phyloP scores from a whole-genome alignment of 2,113 vertebrate genomes.

The Passerina amoena region DNA sequence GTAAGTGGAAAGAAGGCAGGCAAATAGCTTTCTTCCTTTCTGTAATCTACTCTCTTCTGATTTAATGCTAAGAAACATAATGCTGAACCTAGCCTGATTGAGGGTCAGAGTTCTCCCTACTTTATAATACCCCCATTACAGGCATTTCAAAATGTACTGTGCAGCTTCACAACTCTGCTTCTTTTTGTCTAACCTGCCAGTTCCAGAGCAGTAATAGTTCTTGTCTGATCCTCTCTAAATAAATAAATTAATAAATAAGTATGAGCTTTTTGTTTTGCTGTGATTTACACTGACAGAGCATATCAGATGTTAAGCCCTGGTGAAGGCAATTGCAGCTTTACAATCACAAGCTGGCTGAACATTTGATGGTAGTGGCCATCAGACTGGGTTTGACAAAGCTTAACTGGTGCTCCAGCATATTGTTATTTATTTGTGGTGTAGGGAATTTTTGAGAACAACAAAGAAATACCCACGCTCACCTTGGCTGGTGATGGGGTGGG shows the following conservation, averaged over 20 bases:
- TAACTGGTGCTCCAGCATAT: background rate
- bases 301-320: background rate
- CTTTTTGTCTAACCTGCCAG: background rate
- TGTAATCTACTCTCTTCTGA: constrained; percentile 38
- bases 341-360: fast-evolving
- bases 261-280: background rate
- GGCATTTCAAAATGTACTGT: background rate
- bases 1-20: constrained; percentile 59
- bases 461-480: constrained; percentile 43
- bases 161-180: background rate
- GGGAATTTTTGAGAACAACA: background rate
- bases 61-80: constrained; percentile 65
- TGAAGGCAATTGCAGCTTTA: background rate
- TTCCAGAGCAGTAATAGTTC: background rate
- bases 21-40: constrained; percentile 61
- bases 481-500: constrained; percentile 47
- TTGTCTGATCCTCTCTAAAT: background rate
- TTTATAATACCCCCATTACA: background rate
- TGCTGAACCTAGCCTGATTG: constrained; percentile 45
- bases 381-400: background rate
- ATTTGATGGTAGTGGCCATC: background rate
- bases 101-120: constrained; percentile 47
- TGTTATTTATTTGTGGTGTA: background rate
- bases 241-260: background rate
- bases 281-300: background rate